Conservation (phyloP, 2,797 vertebrate species). For the Taenioides sp. region DNA sequence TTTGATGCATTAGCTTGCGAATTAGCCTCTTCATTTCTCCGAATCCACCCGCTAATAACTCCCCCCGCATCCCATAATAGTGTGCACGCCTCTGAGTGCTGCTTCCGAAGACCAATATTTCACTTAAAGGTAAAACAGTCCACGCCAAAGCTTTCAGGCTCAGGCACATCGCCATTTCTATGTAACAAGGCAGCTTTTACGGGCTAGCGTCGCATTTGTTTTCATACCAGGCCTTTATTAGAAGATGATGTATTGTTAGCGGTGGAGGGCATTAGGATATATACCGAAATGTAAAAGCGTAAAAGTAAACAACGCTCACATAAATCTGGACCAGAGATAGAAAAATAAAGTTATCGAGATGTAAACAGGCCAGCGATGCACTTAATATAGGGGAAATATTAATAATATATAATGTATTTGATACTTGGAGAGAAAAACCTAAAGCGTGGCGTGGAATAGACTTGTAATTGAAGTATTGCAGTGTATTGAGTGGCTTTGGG, state of each 20-base stretch:
- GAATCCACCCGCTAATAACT: slow-evolving; percentile 45
- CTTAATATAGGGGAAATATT: neutral
- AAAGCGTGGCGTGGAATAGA: neutral
- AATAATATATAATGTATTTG: slow-evolving; percentile 3
- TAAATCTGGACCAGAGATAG: neutral
- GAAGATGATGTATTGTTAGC: neutral
- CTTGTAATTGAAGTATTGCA: neutral
- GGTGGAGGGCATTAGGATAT: neutral
- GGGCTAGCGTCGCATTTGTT: slow-evolving; percentile 7
- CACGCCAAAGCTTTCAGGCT: slow-evolving; percentile 24
- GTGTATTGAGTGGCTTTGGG: neutral
- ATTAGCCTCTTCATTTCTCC: slow-evolving; percentile 39
- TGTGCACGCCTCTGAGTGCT: slow-evolving; percentile 17
- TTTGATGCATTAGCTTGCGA: slow-evolving; percentile 44
- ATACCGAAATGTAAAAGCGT: neutral
- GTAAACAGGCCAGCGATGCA: neutral
- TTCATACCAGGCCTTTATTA: slow-evolving; percentile 8
- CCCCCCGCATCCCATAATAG: slow-evolving; percentile 7
- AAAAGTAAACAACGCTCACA: neutral
- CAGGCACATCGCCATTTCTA: slow-evolving; percentile 9
- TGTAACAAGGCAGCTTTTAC: slow-evolving; percentile 18
- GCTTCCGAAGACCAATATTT: slow-evolving; percentile 34
- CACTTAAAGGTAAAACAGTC: slow-evolving; percentile 28
- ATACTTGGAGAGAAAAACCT: neutral
- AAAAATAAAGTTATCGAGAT: neutral